These are phyloP conservation scores for Sus cebifrons DNA, from an alignment of 2,797 vertebrate species.

Conservation along the genomic window DNA sequence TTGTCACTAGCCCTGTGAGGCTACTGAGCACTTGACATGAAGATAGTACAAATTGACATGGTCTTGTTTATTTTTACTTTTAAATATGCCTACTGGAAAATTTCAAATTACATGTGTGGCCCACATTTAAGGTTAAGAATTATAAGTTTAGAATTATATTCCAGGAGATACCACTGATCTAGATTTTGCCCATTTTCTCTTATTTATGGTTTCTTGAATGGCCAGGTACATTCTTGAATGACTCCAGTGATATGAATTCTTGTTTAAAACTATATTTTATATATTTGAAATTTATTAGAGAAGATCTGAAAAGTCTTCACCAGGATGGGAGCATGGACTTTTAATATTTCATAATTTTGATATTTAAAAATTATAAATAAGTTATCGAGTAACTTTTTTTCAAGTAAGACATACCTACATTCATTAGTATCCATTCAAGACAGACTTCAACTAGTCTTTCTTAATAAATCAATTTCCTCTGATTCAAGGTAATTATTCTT, in stretches of 20 bases:
- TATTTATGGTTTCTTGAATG: background rate
- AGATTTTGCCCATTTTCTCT: background rate
- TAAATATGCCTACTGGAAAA: background rate
- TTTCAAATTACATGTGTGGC: background rate
- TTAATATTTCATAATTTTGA: background rate
- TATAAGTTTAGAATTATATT: background rate
- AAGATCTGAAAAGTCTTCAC: background rate
- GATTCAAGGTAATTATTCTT: background rate
- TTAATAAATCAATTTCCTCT: background rate
- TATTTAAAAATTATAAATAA: slow-evolving; percentile 8
- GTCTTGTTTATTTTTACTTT: background rate
- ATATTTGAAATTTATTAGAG: background rate
- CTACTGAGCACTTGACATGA: background rate
- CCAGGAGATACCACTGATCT: background rate
- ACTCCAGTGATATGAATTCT: background rate
- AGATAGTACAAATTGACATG: background rate
- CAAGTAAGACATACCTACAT: background rate
- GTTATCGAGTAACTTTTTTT: background rate
- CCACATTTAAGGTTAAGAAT: background rate
- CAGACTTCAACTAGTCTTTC: background rate
- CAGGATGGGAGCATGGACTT: background rate
- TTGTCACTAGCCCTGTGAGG: background rate
- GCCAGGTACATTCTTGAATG: background rate
- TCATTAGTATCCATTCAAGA: background rate
- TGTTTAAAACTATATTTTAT: slow-evolving; percentile 1